Evolutionary conservation across 2,113 vertebrate genomes (phyloP).

Genomic region (Chaetops frenatus): DNA sequence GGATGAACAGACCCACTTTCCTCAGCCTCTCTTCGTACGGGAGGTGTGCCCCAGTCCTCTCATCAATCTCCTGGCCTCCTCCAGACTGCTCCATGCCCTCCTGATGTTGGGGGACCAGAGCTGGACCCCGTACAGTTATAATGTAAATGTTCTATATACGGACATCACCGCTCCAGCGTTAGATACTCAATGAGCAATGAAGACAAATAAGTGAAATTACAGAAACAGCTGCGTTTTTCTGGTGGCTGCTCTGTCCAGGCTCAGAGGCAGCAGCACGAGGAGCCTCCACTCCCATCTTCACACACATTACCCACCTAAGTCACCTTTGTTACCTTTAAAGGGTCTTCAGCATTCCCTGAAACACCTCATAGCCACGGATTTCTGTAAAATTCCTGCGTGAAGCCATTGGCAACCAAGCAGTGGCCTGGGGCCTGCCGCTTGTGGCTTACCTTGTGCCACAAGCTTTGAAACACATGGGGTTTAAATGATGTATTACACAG

Average conservation of each 20-base stretch:
- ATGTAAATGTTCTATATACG: not conserved
- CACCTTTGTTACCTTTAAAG: fast-evolving
- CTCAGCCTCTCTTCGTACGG: fast-evolving
- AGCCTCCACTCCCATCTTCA: fast-evolving
- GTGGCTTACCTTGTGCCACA: not conserved
- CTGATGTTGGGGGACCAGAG: not conserved
- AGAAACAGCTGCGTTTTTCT: fast-evolving
- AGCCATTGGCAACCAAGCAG: not conserved
- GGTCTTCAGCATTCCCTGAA: not conserved
- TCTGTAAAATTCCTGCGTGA: not conserved
- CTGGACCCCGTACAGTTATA: not conserved
- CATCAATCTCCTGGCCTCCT: not conserved
- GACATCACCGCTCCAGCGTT: fast-evolving
- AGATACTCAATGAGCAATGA: not conserved
- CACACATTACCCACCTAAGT: fast-evolving
- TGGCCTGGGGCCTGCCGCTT: not conserved
- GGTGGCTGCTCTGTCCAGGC: not conserved
- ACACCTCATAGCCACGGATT: fast-evolving
- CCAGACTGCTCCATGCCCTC: not conserved
- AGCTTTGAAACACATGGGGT: not conserved
- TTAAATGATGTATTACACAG: not conserved
- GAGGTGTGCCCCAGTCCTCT: not conserved
- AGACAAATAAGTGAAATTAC: not conserved
- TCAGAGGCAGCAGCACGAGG: not conserved
- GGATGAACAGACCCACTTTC: not conserved